These are phyloP conservation scores for Crotalus tigris DNA, from an alignment of 2,113 vertebrate genomes.

Conservation along the genomic window DNA sequence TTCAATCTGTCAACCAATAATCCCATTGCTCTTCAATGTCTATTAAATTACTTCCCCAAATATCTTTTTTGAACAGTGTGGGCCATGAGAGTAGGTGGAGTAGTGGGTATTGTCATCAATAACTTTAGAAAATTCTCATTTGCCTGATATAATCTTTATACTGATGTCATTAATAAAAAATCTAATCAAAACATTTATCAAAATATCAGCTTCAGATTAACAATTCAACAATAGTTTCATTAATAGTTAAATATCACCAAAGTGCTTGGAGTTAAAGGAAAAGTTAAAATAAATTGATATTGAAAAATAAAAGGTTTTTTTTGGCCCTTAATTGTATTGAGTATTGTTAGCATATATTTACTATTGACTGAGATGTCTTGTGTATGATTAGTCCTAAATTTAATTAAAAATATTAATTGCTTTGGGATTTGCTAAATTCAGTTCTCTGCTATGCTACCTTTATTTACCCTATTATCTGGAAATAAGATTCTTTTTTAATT, in stretches of 20 bases:
- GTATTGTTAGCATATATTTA: not conserved
- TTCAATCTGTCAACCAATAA: not conserved
- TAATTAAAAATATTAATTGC: not conserved
- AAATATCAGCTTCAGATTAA: slow-evolving; percentile 7
- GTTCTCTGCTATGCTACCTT: not conserved
- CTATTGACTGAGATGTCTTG: not conserved
- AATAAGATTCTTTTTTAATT: not conserved
- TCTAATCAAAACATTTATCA: slow-evolving; percentile 17
- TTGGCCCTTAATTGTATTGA: not conserved
- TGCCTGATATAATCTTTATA: not conserved
- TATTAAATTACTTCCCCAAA: not conserved
- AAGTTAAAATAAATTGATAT: not conserved
- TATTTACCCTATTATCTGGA: not conserved
- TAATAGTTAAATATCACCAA: not conserved
- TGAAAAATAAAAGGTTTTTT: not conserved
- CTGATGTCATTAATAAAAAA: not conserved
- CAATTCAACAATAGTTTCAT: slow-evolving; percentile 10
- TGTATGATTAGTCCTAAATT: not conserved
- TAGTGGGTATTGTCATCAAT: not conserved
- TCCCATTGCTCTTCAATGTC: not conserved
- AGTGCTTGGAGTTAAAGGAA: not conserved
- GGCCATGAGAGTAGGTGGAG: not conserved
- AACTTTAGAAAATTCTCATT: not conserved
- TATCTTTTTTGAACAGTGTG: not conserved
- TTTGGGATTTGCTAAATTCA: not conserved